These are phyloP conservation scores for Gymnodraco acuticeps DNA, from an alignment of 2,797 vertebrate genomes.

Conservation along the genomic window DNA sequence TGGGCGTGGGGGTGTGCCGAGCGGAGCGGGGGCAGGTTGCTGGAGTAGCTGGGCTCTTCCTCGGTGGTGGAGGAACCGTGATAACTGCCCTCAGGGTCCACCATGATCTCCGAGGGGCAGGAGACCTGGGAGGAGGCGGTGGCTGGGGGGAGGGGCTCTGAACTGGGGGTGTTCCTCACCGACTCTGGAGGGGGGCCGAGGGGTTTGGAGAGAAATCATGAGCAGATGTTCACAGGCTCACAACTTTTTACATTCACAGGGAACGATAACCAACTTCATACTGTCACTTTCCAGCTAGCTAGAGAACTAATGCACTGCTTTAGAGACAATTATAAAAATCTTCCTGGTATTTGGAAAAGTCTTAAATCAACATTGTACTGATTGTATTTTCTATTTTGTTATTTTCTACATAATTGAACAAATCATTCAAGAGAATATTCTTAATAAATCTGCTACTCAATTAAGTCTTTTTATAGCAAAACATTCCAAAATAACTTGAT, in stretches of 20 bases:
- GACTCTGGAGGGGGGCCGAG: conserved; percentile 86
- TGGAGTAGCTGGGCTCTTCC: conserved; percentile 90
- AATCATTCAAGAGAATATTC: neutral
- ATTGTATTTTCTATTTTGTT: no score
- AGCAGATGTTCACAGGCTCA: neutral
- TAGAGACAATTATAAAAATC: neutral
- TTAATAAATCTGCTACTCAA: neutral
- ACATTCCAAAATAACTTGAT: neutral
- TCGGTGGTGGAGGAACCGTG: conserved; percentile 90
- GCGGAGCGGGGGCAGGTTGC: conserved; percentile 87
- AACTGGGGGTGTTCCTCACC: conserved; percentile 92
- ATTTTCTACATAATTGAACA: no score
- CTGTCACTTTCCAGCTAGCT: neutral
- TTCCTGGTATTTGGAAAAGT: no score
- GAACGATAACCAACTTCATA: neutral
- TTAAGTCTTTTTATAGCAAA: neutral
- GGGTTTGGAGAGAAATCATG: neutral
- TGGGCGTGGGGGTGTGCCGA: conserved; percentile 82
- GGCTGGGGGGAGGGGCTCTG: conserved; percentile 89
- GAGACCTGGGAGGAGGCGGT: conserved; percentile 86
- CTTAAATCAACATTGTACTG: neutral
- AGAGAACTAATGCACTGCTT: neutral
- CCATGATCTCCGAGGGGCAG: conserved; percentile 88
- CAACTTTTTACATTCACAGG: neutral
- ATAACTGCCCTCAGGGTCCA: conserved; percentile 88